These are phyloP conservation scores for Ctenodactylus gundi DNA, from an alignment of 2,113 vertebrate species.

Conservation along the genomic window DNA sequence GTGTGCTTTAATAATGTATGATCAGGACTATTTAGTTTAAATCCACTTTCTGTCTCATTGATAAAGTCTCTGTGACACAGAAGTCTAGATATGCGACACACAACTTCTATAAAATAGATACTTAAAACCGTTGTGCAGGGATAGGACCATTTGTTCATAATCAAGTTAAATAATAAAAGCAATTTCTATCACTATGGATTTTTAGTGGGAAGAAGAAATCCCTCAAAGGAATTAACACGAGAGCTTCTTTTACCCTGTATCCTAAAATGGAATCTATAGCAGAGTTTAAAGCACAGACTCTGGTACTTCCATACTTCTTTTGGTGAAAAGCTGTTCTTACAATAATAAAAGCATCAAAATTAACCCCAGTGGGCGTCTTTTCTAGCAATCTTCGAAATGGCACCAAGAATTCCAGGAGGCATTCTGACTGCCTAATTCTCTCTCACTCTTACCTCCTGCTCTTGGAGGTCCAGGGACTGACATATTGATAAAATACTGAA, in stretches of 20 bases:
- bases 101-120: neutral
- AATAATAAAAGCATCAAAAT: conserved; percentile 10
- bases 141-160: neutral
- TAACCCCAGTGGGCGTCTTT: neutral
- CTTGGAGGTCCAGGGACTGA: conserved; percentile 20
- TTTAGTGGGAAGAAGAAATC: neutral
- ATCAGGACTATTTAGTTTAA: conserved; percentile 10
- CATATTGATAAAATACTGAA: conserved; percentile 22
- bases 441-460: conserved; percentile 5
- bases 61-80: conserved; percentile 11
- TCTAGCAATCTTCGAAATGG: neutral
- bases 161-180: neutral
- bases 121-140: conserved; percentile 7
- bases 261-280: neutral
- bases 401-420: neutral
- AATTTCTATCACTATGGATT: neutral
- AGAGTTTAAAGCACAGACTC: conserved; percentile 28
- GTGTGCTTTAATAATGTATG: neutral
- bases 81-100: neutral
- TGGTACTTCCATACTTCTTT: neutral
- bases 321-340: conserved; percentile 16
- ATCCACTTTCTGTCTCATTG: neutral
- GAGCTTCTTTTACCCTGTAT: neutral
- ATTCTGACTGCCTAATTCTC: neutral
- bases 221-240: neutral